A percentile compares a stretch with the other conserved stretches of the same genome.
These are phyloP conservation scores for Alcedo atthis DNA, from an alignment of 2,797 vertebrate species.

Conservation along the genomic window DNA sequence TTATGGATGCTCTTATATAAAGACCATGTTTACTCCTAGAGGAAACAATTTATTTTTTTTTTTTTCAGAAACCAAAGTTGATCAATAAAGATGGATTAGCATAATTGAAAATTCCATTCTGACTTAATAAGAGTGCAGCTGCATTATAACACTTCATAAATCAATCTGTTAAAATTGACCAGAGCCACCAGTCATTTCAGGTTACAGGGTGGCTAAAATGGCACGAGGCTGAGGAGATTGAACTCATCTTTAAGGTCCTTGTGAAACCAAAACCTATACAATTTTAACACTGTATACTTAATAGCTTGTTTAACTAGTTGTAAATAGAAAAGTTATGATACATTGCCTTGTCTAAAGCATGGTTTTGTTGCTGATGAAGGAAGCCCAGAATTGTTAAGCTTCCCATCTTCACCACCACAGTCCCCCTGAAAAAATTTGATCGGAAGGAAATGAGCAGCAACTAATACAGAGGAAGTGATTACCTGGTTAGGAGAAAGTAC, in stretches of 20 bases:
- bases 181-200: neutral
- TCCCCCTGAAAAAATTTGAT: neutral
- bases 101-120: neutral
- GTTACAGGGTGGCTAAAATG: neutral
- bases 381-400: neutral
- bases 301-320: neutral
- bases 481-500: slow-evolving; percentile 23
- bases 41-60: neutral
- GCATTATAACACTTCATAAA: neutral
- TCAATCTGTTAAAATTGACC: neutral
- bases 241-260: neutral
- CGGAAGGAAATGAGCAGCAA: slow-evolving; percentile 1
- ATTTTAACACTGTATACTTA: neutral
- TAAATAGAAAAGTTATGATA: neutral
- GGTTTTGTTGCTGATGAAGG: neutral
- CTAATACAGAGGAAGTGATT: neutral
- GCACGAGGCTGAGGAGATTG: neutral
- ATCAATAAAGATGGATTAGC: neutral
- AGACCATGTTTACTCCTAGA: neutral
- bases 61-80: neutral
- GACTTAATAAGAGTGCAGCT: neutral
- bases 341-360: neutral
- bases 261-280: neutral
- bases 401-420: neutral
- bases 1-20: neutral